phyloP scores from a whole-genome alignment of 2,113 vertebrate genomes.

The Tachuris rubrigastra region DNA sequence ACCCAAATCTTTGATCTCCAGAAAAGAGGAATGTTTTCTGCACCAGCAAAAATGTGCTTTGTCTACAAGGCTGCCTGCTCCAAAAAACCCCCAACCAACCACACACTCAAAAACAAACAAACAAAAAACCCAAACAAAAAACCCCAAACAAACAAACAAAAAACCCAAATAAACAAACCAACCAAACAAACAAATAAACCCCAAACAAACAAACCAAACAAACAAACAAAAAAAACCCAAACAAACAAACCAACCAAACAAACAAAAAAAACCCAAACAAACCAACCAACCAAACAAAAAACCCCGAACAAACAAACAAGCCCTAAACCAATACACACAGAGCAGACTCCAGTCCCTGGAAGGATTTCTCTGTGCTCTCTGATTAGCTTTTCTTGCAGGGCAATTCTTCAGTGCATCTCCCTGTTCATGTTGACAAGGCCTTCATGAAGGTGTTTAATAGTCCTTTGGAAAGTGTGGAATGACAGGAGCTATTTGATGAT shows the following conservation, averaged over 20 bases:
- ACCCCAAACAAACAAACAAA: too few species aligned
- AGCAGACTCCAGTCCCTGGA: neutral
- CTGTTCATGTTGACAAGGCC: neutral
- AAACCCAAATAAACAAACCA: too few species aligned
- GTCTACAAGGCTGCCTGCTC: neutral
- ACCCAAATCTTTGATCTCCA: neutral
- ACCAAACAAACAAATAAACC: too few species aligned
- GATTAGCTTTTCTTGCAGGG: neutral
- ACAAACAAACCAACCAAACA: neutral
- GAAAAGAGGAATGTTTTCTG: neutral
- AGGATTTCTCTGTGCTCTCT: neutral
- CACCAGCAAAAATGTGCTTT: neutral
- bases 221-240: neutral
- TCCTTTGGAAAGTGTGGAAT: neutral
- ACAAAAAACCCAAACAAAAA: neutral
- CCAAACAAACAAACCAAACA: too few species aligned
- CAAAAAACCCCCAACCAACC: neutral
- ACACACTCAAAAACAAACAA: neutral
- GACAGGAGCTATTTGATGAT: neutral
- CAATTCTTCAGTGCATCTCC: neutral
- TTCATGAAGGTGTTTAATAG: neutral
- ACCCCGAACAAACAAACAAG: too few species aligned
- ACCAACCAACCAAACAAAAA: too few species aligned
- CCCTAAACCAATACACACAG: neutral
- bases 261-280: accelerated